Evolutionary conservation across 2,888 invertebrate genomes (phyloP).

Genomic region (Drosophila quinaria): DNA sequence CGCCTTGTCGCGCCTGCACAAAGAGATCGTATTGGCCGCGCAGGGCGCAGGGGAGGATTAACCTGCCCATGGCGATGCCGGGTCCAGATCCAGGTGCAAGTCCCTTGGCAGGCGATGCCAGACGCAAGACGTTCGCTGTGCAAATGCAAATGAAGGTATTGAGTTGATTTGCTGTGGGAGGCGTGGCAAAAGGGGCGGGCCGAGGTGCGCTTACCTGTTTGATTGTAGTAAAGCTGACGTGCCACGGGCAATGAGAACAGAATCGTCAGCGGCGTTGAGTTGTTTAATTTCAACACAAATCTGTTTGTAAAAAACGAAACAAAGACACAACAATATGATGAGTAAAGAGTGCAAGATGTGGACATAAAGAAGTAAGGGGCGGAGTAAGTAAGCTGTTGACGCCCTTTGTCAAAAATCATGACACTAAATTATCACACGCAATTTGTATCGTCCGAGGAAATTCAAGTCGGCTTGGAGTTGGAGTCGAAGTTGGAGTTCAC

Average conservation of each 20-base stretch:
- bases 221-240: constrained; percentile 85
- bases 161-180: not conserved
- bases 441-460: constrained; percentile 60
- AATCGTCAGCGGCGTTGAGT: constrained; percentile 83
- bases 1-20: constrained; percentile 80
- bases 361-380: constrained; percentile 15
- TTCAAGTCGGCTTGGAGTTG: constrained; percentile 4
- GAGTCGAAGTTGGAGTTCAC: constrained; percentile 16
- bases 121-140: constrained; percentile 82
- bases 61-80: constrained; percentile 48
- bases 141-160: constrained; percentile 20
- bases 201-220: constrained; percentile 80
- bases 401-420: constrained; percentile 77
- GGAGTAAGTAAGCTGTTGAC: constrained; percentile 69
- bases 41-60: constrained; percentile 84
- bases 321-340: constrained; percentile 9
- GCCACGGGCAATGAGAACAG: constrained; percentile 83
- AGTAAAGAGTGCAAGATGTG: constrained; percentile 16
- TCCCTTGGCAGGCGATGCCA: constrained; percentile 58
- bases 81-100: not conserved
- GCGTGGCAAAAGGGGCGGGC: not conserved
- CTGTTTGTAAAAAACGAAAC: constrained; percentile 65
- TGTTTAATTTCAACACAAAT: constrained; percentile 83
- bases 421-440: constrained; percentile 80
- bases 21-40: constrained; percentile 85